phyloP scores from a whole-genome alignment of 2,888 invertebrate species.

The Andrena marginata region DNA sequence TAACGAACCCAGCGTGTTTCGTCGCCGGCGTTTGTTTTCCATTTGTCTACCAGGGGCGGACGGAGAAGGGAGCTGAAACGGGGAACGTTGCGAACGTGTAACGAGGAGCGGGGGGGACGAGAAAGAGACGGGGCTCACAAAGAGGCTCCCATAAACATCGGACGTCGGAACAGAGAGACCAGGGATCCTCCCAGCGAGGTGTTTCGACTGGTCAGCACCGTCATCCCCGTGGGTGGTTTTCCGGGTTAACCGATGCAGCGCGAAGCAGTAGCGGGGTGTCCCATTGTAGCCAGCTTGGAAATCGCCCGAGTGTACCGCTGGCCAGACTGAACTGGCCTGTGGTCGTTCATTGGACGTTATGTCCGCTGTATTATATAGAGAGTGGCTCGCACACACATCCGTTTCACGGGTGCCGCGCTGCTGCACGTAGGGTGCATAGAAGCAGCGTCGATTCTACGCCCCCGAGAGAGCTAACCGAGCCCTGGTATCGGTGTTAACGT shows the following conservation, averaged over 20 bases:
- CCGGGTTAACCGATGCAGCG: conserved; percentile 72
- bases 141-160: conserved; percentile 21
- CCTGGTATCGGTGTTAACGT: conserved; percentile 79
- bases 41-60: conserved; percentile 31
- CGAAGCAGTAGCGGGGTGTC: conserved; percentile 68
- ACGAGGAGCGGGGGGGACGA: background rate
- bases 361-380: conserved; percentile 60
- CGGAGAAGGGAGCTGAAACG: no score
- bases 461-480: conserved; percentile 35
- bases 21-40: conserved; percentile 44
- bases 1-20: conserved; percentile 49
- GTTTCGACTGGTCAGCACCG: conserved; percentile 41
- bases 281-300: conserved; percentile 75
- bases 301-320: conserved; percentile 68
- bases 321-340: conserved; percentile 52
- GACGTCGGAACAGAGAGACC: conserved; percentile 5
- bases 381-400: background rate
- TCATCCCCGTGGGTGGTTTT: conserved; percentile 64
- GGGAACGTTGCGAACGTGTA: background rate
- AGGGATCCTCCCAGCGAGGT: conserved; percentile 12
- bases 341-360: conserved; percentile 68
- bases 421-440: conserved; percentile 15
- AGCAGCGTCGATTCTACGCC: conserved; percentile 45
- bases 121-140: conserved; percentile 9
- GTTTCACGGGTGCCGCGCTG: conserved; percentile 14